These are phyloP conservation scores for Keiferia lycopersicella DNA, from an alignment of 2,888 invertebrate genomes.

Conservation along the genomic window DNA sequence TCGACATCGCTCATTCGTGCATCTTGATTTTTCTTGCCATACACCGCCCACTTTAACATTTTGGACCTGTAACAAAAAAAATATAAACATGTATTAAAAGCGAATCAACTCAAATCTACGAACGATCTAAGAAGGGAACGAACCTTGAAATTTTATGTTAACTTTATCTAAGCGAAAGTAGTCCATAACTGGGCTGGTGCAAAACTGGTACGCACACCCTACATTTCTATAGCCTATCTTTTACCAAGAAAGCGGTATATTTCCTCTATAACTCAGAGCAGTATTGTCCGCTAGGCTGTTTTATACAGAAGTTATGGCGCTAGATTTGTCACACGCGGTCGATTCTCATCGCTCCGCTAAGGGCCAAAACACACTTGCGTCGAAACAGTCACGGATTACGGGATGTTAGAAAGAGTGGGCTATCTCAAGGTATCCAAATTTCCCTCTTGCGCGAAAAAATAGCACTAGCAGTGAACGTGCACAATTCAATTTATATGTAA, in stretches of 20 bases:
- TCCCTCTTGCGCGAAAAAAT: too few species aligned
- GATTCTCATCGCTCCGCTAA: conserved; percentile 9
- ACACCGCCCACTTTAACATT: conserved; percentile 85
- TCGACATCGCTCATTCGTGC: conserved; percentile 48
- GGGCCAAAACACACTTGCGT: not conserved
- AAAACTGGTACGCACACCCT: too few species aligned
- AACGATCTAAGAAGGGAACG: too few species aligned
- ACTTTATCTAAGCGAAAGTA: too few species aligned
- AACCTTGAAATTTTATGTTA: too few species aligned
- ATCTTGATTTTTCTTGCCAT: conserved; percentile 72
- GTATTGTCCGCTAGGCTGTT: not conserved
- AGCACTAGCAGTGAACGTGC: too few species aligned
- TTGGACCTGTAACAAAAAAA: conserved; percentile 63
- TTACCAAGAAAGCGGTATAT: not conserved
- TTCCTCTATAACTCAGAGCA: not conserved
- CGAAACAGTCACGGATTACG: not conserved
- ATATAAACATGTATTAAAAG: conserved; percentile 24
- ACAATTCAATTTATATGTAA: too few species aligned
- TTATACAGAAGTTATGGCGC: not conserved
- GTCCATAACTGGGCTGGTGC: too few species aligned
- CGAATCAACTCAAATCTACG: not conserved
- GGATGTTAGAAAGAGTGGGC: not conserved
- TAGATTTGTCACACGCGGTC: conserved; percentile 26
- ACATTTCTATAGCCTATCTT: not conserved
- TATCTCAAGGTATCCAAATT: too few species aligned